Base-by-base conservation (phyloP, 2,888 invertebrate genomes). In the Prenolepis imparis region DNA sequence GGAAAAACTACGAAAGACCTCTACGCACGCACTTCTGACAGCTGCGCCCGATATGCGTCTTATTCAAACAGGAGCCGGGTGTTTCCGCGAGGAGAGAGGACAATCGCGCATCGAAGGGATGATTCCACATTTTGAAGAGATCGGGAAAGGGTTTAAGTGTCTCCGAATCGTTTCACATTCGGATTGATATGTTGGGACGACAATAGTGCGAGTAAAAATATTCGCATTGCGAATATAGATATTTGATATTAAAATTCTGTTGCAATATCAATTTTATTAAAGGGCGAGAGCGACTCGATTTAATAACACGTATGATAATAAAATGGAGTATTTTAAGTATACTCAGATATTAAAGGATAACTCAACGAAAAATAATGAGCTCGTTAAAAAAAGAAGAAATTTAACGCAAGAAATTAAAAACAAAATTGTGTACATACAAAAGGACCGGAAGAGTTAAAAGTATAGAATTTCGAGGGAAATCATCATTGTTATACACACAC, bases 1-100 rank as follows among this genome's bases (percentile, higher is more conserved):
- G 86, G 88, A 90, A 91, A 91, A 88, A 87, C 83, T 84, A 87
- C 41, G 87, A 70, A 84, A 82, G 90, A 87, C 32, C 68, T n/a
- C 73, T 48, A 73, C 72, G 61, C 39, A 39, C 32, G 36, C 36
- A 36, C 5, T 59, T 59, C 72, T 9, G 61, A 68, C 89, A 90
- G 90, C 90, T 86, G 89, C 78, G 21, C 18, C 64, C 67, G 32
- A 36, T 83, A 39, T 84, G 89, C 81, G 86, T 86, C 90, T 90
- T 89, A 90, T 90, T 90, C 88, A 88, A 90, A 90, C 87, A 90
- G 82, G 36, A 48, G 78, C 81, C 36, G 72, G 67, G 63, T 67
- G 57, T 28, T 80, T 36, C 72, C 78, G 59, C n/a, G 75, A 36
- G 70, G 41, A 63, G 63, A 52, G 66, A 5, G 48, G 61, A 68